Evolutionary conservation across 2,113 vertebrate genomes (phyloP), one percentile per base, ranked within the genome.

Genomic region (Haliaeetus leucogaster): DNA sequence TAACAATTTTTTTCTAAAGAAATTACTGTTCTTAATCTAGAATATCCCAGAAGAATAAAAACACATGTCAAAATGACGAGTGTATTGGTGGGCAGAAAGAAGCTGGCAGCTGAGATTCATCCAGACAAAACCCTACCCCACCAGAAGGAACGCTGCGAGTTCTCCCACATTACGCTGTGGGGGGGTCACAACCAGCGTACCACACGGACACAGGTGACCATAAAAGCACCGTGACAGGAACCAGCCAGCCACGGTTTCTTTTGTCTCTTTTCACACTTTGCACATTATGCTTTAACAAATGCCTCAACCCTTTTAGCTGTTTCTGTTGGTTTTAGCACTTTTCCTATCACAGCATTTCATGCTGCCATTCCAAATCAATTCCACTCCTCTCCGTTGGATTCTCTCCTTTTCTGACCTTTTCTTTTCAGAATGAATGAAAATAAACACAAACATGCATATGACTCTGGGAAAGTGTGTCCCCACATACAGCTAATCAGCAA

Each of bases 251-350:
- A 11, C 2, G 6, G 36, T 34, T 95, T 87, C 81, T 87, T 91
- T 94, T 94, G 86, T 85, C 47, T 93, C 63, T 95, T 96, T 94
- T 87, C 43, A 76, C 83, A 76, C 68, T 91, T 94, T n/a, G 11
- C 68, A 72, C 47, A 52, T 61, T 40, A 55, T 61, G 34, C 61
- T 93, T 91, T 87, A 85, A 71, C 9, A 95, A 91, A 89, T 32
- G 17, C 47, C n/a, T 91, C 38, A 43, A 52, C 8, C 38, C 77
- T 95, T 95, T 94, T 65, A 89, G 93, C 81, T 79, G 56, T 1
- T 95, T 89, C 81, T 10, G 3, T 55, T 73, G 55, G 6, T 86
- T 95, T 96, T 95, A 96, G 81, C 89, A 70, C 91, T 87, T 94
- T 61, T 58, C 34, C 25, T 91, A 21, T 65, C 53, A 58, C 73